Evolutionary conservation across 1,140 invertebrate species (phyloP).

Genomic region (Hylaeus volcanicus): DNA sequence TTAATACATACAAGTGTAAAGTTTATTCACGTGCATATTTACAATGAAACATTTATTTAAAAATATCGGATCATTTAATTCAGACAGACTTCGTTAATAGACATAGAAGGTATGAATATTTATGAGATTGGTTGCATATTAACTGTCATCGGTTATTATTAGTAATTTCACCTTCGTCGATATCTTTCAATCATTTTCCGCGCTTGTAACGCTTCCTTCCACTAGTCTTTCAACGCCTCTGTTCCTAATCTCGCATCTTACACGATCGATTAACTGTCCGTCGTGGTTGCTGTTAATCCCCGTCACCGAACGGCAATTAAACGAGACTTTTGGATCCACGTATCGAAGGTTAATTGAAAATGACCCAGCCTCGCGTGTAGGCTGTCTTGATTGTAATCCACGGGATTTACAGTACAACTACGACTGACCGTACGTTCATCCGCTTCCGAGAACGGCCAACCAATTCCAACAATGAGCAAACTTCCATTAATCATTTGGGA

Average conservation of each 20-base stretch:
- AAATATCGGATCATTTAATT: no score
- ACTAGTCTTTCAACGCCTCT: neutral
- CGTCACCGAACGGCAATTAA: slow-evolving; percentile 16
- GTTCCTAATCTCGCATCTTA: neutral
- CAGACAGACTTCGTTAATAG: no score
- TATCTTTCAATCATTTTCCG: neutral
- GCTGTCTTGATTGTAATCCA: slow-evolving; percentile 42
- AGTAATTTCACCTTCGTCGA: no score
- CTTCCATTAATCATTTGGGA: neutral
- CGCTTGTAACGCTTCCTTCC: neutral
- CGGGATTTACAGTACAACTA: slow-evolving; percentile 13
- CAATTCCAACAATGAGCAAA: neutral
- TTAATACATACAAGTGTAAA: no score
- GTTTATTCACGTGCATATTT: no score
- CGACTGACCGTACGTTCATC: neutral
- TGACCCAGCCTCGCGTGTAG: slow-evolving; percentile 31
- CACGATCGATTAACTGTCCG: slow-evolving; percentile 20
- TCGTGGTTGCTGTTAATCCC: slow-evolving; percentile 8
- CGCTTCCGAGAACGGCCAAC: neutral
- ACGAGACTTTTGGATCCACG: slow-evolving; percentile 7
- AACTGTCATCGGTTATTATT: no score
- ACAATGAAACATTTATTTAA: no score
- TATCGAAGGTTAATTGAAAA: slow-evolving; percentile 55
- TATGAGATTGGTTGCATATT: no score
- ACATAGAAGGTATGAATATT: no score